Evolutionary conservation across 2,797 vertebrate species (phyloP).

Genomic region (Dromococcyx pavoninus): DNA sequence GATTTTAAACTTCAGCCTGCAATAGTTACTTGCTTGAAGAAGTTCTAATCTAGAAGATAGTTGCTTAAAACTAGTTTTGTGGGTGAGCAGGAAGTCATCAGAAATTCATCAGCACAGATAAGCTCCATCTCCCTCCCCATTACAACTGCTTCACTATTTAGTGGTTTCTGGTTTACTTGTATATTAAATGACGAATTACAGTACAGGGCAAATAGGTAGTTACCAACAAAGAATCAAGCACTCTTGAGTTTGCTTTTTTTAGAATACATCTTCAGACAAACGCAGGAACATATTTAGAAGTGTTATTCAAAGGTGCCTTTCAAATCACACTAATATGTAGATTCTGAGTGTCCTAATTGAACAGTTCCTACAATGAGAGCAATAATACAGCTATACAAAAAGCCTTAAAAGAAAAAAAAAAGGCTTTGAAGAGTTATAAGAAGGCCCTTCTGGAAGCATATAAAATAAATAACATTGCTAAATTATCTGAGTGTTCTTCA

Average conservation of each 20-base stretch:
- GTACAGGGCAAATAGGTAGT: not conserved
- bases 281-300: not conserved
- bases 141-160: not conserved
- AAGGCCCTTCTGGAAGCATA: not conserved
- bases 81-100: not conserved
- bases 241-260: not conserved
- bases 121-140: not conserved
- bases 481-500: not conserved
- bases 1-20: not conserved
- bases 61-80: not conserved
- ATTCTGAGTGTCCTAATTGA: not conserved
- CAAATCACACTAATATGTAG: not conserved
- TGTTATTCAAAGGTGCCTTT: constrained; percentile 42
- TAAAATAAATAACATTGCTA: not conserved
- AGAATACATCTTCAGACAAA: not conserved
- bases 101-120: not conserved
- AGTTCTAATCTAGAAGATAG: not conserved
- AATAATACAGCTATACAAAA: not conserved
- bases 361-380: not conserved
- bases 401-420: not conserved
- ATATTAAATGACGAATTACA: not conserved
- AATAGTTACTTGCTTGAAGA: not conserved
- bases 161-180: not conserved
- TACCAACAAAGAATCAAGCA: constrained; percentile 25
- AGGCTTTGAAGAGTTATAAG: not conserved